Evolutionary conservation across 2,113 vertebrate species (phyloP).

Genomic region (Pseudopipra pipra): DNA sequence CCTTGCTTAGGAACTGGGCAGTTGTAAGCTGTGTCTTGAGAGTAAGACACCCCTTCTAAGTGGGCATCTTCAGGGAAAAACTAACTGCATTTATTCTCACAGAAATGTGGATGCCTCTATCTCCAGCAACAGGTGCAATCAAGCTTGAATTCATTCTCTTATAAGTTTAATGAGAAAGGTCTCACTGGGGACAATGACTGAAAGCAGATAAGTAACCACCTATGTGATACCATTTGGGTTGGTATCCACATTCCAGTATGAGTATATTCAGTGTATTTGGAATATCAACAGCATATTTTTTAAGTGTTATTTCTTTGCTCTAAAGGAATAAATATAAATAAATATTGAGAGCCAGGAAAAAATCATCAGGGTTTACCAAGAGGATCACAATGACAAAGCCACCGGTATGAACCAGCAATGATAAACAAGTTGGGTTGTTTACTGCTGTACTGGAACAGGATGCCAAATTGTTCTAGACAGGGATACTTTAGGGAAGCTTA

Average conservation of each 20-base stretch:
- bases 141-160: not conserved
- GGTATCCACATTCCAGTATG: not conserved
- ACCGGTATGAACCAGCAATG: not conserved
- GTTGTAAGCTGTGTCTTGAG: rapidly evolving
- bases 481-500: not conserved
- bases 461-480: not conserved
- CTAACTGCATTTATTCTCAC: not conserved
- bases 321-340: not conserved
- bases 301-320: not conserved
- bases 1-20: not conserved
- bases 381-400: not conserved
- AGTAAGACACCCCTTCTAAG: not conserved
- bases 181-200: not conserved
- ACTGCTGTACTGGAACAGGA: not conserved
- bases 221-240: not conserved
- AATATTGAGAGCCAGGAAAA: not conserved
- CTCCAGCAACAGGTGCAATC: not conserved
- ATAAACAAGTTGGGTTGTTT: not conserved
- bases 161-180: not conserved
- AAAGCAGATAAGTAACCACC: not conserved
- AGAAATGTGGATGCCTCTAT: not conserved
- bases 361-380: not conserved
- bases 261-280: not conserved
- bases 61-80: not conserved
- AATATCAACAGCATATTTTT: not conserved